Evolutionary conservation across 2,113 vertebrate species (phyloP).

Genomic region (Forbesichthys agassizii): DNA sequence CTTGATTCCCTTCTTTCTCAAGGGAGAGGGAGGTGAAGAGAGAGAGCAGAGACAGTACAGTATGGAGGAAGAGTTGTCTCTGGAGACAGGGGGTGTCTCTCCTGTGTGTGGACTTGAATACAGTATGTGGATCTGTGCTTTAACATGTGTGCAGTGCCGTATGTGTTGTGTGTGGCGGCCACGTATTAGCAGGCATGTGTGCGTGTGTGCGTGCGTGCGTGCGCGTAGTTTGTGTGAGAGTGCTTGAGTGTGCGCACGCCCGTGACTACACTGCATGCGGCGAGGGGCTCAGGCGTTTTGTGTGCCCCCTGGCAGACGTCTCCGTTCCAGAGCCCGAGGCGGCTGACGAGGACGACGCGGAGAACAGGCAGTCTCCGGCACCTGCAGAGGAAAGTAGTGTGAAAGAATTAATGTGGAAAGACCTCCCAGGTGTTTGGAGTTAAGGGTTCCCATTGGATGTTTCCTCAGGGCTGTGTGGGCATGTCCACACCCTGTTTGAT

Average conservation of each 20-base stretch:
- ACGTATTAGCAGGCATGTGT: not conserved
- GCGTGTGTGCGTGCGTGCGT: not conserved
- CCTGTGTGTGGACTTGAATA: slow-evolving; percentile 10
- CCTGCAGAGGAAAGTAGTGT: slow-evolving; percentile 46
- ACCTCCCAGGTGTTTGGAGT: too few relatives aligned
- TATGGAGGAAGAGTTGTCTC: slow-evolving; percentile 62
- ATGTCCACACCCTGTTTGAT: too few relatives aligned
- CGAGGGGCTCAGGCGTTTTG: not conserved
- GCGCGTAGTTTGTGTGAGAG: not conserved
- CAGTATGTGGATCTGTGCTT: slow-evolving; percentile 13
- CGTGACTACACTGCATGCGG: not conserved
- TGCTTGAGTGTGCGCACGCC: not conserved
- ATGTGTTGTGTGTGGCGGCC: not conserved
- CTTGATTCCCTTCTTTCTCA: slow-evolving; percentile 57
- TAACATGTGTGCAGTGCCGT: slow-evolving; percentile 24
- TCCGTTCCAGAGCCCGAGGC: slow-evolving; percentile 39
- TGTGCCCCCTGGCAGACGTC: slow-evolving; percentile 49
- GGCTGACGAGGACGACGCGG: slow-evolving; percentile 59
- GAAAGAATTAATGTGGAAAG: slow-evolving; percentile 19
- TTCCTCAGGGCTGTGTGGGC: too few relatives aligned
- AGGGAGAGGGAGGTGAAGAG: slow-evolving; percentile 81
- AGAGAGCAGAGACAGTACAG: slow-evolving; percentile 74
- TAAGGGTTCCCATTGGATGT: too few relatives aligned
- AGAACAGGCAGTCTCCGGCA: slow-evolving; percentile 22
- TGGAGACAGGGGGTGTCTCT: slow-evolving; percentile 57